phyloP scores from a whole-genome alignment of 2,113 vertebrate species.

The Varanus salvator region DNA sequence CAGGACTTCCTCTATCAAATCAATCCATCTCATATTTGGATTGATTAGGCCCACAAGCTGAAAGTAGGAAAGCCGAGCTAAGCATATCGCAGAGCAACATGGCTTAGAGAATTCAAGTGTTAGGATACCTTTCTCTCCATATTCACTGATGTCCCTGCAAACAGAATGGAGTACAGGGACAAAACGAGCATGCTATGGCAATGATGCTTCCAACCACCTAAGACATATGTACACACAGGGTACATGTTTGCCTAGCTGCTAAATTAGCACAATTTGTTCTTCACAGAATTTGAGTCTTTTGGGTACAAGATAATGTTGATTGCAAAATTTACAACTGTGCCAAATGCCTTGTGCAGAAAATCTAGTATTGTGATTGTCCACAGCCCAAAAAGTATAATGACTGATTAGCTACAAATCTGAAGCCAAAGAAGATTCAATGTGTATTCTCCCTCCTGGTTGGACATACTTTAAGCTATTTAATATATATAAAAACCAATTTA shows the following conservation, averaged over 20 bases:
- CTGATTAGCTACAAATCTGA: background rate
- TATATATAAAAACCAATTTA: background rate
- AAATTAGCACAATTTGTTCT: background rate
- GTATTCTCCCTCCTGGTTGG: background rate
- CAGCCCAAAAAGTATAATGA: background rate
- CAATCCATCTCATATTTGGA: no score
- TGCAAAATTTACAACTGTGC: background rate
- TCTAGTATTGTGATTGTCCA: background rate
- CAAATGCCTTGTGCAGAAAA: background rate
- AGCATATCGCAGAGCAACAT: background rate
- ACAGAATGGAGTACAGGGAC: background rate
- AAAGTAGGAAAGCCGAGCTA: background rate
- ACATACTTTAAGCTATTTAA: background rate
- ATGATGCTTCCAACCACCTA: background rate
- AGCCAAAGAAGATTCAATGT: background rate
- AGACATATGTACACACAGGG: background rate
- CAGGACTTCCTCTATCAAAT: no score
- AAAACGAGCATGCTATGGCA: background rate
- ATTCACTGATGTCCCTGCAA: background rate
- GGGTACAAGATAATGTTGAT: background rate
- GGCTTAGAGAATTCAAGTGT: no score
- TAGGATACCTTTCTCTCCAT: background rate
- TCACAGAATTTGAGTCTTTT: background rate
- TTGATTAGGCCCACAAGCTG: no score
- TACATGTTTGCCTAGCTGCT: background rate